Base-by-base conservation (phyloP, 2,113 vertebrate genomes). In the Climacteris rufus region DNA sequence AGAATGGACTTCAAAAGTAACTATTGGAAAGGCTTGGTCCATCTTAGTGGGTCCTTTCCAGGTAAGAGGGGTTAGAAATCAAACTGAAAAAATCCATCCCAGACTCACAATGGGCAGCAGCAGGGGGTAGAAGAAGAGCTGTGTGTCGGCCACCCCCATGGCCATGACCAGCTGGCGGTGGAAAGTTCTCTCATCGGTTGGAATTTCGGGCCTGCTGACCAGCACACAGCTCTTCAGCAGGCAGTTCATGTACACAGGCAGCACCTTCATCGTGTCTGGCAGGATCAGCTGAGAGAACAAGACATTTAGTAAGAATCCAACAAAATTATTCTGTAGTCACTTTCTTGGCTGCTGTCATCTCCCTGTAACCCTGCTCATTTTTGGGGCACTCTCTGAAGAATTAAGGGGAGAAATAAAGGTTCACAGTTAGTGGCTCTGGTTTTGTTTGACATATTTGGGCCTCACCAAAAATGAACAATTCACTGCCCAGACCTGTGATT, bases 211-310 rank as follows among this genome's bases (percentile, higher is more conserved):
- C 66, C 98, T 98, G 95, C 98, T 80, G 3, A 98, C 97, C 40
- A 99, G 96, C 50, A 99, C 98, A 0, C 98, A 97, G 18, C 98
- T 99, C 96, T 99, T 99, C 97, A 99, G 81, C 92, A 99, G 96
- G 57, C 98, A 98, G 93, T 99, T 99, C 97, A 99, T 98, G 97
- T 99, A 99, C 57, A 99, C 98, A 0, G 99, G 99, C 49, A 99
- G 98, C 83, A 99, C 98, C 94, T 99, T 99, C 99, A 99, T 99
- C 17, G 99, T 97, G 15, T 99, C 99, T 0, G 99, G 99, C 50
- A 99, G 98, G 83, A 99, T 99, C 84, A 99, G 98, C 99, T 99
- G 83, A 56, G 18, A 33, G 69, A 69, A 56, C 25, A 57, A 56
- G n/a, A 28, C 20, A 30, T 31, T 54, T 9, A 6, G 0, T 27